These are phyloP conservation scores for Macroglossus sobrinus DNA, from an alignment of 2,113 vertebrate genomes.

Conservation along the genomic window DNA sequence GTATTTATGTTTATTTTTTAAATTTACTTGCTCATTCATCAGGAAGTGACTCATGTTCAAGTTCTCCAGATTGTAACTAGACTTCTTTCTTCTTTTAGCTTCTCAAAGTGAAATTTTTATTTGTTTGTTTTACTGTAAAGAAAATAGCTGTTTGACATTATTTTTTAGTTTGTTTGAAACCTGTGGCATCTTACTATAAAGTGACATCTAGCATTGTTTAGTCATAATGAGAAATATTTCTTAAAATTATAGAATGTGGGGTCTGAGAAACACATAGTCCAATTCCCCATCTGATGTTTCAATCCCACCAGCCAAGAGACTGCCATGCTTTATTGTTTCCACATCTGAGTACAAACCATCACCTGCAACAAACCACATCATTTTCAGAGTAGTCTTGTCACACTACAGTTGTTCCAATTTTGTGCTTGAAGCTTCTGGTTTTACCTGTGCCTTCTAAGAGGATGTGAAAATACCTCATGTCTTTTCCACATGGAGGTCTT, in stretches of 20 bases:
- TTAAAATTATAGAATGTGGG: not conserved
- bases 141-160: not conserved
- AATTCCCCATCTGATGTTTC: not conserved
- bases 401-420: not conserved
- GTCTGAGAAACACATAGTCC: not conserved
- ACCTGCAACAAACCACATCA: not conserved
- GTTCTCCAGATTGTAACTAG: not conserved
- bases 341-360: not conserved
- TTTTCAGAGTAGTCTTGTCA: not conserved
- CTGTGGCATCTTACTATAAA: not conserved
- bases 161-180: slow-evolving; percentile 29
- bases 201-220: not conserved
- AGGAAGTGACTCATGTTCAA: not conserved
- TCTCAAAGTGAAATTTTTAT: not conserved
- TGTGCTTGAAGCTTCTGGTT: not conserved
- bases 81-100: not conserved
- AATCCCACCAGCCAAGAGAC: not conserved
- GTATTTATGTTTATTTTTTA: not conserved
- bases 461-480: not conserved
- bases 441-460: not conserved
- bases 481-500: not conserved
- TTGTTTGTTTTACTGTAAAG: not conserved
- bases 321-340: not conserved
- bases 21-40: not conserved
- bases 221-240: not conserved